Conservation (phyloP, 2,113 vertebrate species). For the Eubucco bourcierii region DNA sequence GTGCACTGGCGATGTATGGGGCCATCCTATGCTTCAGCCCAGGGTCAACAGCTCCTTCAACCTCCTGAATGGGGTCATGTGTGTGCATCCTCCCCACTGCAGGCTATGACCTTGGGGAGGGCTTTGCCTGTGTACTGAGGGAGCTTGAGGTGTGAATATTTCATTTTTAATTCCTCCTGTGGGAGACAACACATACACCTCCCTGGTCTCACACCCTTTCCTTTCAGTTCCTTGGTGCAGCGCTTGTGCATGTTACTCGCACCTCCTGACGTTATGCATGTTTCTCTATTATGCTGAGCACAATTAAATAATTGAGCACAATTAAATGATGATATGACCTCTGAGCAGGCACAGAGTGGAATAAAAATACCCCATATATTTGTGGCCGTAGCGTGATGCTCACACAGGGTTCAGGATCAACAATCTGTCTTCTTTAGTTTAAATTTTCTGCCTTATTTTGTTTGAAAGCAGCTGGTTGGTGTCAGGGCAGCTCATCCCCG, state of each 20-base stretch:
- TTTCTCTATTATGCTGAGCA: not conserved
- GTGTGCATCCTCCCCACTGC: accelerated
- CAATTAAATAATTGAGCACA: constrained; percentile 32
- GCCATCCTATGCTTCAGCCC: not conserved
- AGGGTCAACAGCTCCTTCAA: not conserved
- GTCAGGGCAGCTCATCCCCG: not conserved
- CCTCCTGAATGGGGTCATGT: not conserved
- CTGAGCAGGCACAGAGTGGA: not conserved
- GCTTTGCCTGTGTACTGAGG: not conserved
- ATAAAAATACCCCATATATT: not conserved
- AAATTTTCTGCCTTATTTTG: not conserved
- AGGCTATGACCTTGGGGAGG: not conserved
- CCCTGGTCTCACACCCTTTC: not conserved
- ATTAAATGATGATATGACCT: constrained; percentile 33
- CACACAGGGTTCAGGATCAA: too few relatives aligned
- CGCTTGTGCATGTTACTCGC: not conserved
- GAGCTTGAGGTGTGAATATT: not conserved
- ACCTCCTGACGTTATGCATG: not conserved
- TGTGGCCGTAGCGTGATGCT: not conserved
- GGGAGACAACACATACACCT: not conserved
- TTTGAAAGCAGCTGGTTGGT: not conserved
- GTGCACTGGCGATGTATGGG: not conserved
- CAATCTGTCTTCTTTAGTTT: not conserved
- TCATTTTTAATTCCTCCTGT: not conserved
- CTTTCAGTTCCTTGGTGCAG: not conserved